Base-by-base conservation (phyloP, 2,888 invertebrate species). In the Camponotus fellah region DNA sequence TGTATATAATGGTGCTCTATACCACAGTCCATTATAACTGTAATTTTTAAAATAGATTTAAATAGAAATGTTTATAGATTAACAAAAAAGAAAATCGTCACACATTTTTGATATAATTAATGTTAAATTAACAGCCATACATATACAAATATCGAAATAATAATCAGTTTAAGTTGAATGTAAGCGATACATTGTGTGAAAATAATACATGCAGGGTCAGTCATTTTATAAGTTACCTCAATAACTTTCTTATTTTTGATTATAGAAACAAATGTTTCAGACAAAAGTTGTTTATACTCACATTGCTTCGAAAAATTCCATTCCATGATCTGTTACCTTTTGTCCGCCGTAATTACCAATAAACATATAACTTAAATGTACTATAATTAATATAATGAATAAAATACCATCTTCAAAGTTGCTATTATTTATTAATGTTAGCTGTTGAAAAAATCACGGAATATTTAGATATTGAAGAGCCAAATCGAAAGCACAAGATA, bases 21-120 rank as follows among this genome's bases (percentile, higher is more conserved):
- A 82, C 82, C 82, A 82, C 17, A 49, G 14, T 60, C 53, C 37
- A 62, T 82, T 62, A 37, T 62, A 82, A n/a, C 82, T 82, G 46
- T 34, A 49, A 76, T 37, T 37, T 26, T 64, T 43, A 17, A 10
- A 10, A 5, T 49, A 49, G 5, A 14, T 62, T 37, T 12, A 40
- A 17, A 49, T 17, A 17, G 21, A 53, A 60, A 10, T 0, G 5
- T 14, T 56, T 14, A 17, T 1, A 37, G 8, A 62, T 17, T 3
- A 9, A 1, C n/a, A 10, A 40, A 75, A 26, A 37, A 21, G 9
- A n/a, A 37, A 46, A 49, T 46, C 17, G 17, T 17, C 8, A 8
- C 17, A 62, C 10, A 46, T 74, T n/a, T 5, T 2, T 0, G 21
- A 43, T 43, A 43, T 43, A 72, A 37, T 40, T 65, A 58, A 34